Conservation (phyloP, 1,140 invertebrate genomes). For the Nephila pilipes region DNA sequence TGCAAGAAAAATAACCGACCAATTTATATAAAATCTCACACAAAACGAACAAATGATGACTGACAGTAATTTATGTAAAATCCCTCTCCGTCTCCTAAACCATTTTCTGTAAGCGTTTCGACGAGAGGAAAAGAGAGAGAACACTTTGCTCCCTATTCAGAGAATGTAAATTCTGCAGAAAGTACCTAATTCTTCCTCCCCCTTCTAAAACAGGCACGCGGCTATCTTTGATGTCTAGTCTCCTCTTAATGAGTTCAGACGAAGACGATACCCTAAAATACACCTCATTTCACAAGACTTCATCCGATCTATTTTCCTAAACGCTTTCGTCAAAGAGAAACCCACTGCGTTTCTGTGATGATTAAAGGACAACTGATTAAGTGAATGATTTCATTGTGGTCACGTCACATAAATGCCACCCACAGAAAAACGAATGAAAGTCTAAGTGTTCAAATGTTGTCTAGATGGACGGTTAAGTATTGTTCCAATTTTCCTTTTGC, state of each 20-base stretch:
- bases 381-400: slow-evolving; percentile 24
- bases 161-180: slow-evolving; percentile 50
- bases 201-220: slow-evolving; percentile 36
- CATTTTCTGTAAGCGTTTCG: slow-evolving; percentile 25
- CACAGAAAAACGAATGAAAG: not conserved
- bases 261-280: slow-evolving; percentile 30
- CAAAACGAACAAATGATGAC: not conserved
- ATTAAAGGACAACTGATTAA: slow-evolving; percentile 21
- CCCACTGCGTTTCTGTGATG: not conserved
- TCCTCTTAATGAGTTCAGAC: slow-evolving; percentile 18
- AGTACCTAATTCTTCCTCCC: not conserved
- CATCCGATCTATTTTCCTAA: not conserved
- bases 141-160: slow-evolving; percentile 43
- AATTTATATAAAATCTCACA: not conserved
- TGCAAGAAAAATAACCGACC: not conserved
- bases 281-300: slow-evolving; percentile 8
- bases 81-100: not conserved
- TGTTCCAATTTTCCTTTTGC: too few relatives aligned
- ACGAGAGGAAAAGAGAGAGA: slow-evolving; percentile 17
- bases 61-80: slow-evolving; percentile 12
- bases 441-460: not conserved
- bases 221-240: slow-evolving; percentile 9
- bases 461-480: too few relatives aligned
- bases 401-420: not conserved
- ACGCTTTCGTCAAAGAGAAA: not conserved